Percentiles rank a stretch among this genome's conserved stretches.
Evolutionary conservation across 1,140 invertebrate species (phyloP).

Genomic region (Caligus rogercresseyi): DNA sequence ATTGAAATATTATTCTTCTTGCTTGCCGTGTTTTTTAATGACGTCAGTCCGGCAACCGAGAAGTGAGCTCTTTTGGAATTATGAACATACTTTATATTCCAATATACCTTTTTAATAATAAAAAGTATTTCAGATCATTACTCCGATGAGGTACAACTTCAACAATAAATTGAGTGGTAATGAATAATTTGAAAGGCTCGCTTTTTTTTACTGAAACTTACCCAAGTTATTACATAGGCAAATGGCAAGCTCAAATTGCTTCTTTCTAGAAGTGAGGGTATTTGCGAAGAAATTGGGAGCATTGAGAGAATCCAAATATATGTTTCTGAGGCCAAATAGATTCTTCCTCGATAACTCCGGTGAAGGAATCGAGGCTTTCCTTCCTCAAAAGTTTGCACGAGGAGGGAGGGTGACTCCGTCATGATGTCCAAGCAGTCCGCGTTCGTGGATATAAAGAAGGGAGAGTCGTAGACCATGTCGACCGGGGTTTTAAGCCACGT

Average conservation of each 20-base stretch:
- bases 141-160: too few species aligned
- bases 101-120: too few species aligned
- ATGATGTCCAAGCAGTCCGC: constrained; percentile 61
- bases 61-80: too few species aligned
- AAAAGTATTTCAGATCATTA: too few species aligned
- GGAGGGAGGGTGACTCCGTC: constrained; percentile 46
- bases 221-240: constrained; percentile 57
- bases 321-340: constrained; percentile 67
- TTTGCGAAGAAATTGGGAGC: constrained; percentile 58
- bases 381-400: constrained; percentile 57
- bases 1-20: too few species aligned
- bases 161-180: too few species aligned
- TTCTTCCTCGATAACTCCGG: constrained; percentile 8
- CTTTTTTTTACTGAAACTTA: constrained; percentile 48
- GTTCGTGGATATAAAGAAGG: constrained; percentile 66
- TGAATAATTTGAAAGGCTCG: too few species aligned
- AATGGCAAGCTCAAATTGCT: constrained; percentile 83
- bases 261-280: constrained; percentile 60
- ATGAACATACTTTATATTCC: too few species aligned
- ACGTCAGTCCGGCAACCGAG: too few species aligned
- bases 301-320: constrained; percentile 67
- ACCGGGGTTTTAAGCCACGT: constrained; percentile 65
- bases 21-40: too few species aligned
- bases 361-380: constrained; percentile 35
- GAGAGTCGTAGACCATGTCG: constrained; percentile 66